Base-by-base conservation (phyloP, 2,797 vertebrate genomes). In the Tangara arthus region DNA sequence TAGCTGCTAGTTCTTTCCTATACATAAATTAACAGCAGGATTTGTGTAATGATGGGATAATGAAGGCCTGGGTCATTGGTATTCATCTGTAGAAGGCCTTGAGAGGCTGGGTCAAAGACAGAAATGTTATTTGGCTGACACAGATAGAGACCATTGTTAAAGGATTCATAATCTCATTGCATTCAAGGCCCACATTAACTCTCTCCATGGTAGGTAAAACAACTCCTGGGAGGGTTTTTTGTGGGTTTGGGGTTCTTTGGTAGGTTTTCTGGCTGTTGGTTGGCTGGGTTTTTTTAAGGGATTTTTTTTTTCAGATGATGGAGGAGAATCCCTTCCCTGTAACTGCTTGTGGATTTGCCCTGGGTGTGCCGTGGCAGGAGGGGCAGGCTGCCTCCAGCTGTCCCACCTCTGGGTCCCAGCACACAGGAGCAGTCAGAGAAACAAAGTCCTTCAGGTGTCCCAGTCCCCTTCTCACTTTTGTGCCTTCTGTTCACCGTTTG, bases 31-130 rank as follows among this genome's bases (percentile, higher is more conserved):
- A 95, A 76, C 92, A 90, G 90, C 80, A 94, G 94, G 89, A 96
- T 97, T 97, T 97, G 94, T 96, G 92, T 97, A 97, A 97, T 97
- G 96, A 97, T 3, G 5, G 96, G 82, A 95, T 97, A 97, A 97
- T 95, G 94, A 97, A 93, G 93, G 82, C 75, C 84, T 64, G 47
- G 96, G 94, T 95, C 96, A 90, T 94, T 95, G 94, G 77, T 77
- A 94, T 96, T 97, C 94, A 93, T 95, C 91, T 87, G 66, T 12
- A 60, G 80, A 91, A 87, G 79, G 95, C 82, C 94, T 96, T 95
- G 78, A 79, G 93, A 96, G 57, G 55, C 82, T 82, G 61, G 78
- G 91, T 96, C 93, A 95, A 92, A 96, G 93, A 72, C 94, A 82
- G 82, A 89, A 93, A 87, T 44, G 76, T 44, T 93, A 91, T 95